A percentile compares a stretch with the other conserved stretches of the same genome.
Conservation (phyloP, 2,888 invertebrate species). For the Fabriciana adippe region DNA sequence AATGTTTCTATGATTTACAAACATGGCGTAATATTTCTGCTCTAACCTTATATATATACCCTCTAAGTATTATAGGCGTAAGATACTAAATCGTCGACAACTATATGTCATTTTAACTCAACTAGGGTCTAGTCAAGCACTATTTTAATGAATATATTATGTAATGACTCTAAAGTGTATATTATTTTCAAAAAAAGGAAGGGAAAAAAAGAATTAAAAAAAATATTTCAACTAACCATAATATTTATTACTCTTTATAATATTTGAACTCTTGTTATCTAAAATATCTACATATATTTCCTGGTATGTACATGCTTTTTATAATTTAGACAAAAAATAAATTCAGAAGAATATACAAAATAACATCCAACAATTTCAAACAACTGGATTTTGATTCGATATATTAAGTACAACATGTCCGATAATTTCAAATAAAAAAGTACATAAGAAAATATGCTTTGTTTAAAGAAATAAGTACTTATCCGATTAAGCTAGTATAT, state of each 20-base stretch:
- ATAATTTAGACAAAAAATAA: constrained; percentile 65
- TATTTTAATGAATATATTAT: too few relatives aligned
- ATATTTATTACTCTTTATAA: constrained; percentile 78
- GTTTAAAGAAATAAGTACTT: constrained; percentile 51
- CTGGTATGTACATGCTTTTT: constrained; percentile 72
- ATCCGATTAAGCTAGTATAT: constrained; percentile 40
- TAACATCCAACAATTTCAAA: constrained; percentile 72
- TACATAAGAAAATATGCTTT: constrained; percentile 58
- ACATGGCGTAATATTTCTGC: too few relatives aligned
- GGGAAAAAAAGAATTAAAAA: constrained; percentile 43
- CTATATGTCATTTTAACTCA: too few relatives aligned
- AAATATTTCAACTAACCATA: constrained; percentile 73
- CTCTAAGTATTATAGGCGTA: too few relatives aligned
- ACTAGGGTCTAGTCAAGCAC: too few relatives aligned
- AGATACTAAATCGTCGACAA: too few relatives aligned
- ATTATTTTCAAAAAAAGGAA: neutral
- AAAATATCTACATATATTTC: constrained; percentile 78
- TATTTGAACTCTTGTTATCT: constrained; percentile 80
- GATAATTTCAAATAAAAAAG: constrained; percentile 46
- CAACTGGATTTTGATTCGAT: constrained; percentile 54
- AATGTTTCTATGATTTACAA: too few relatives aligned
- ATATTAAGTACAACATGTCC: constrained; percentile 67
- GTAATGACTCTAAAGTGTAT: too few relatives aligned
- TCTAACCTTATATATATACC: too few relatives aligned
- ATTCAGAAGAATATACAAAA: constrained; percentile 74